These are phyloP conservation scores for Potorous gilbertii DNA, from an alignment of 2,797 vertebrate species.

Conservation along the genomic window DNA sequence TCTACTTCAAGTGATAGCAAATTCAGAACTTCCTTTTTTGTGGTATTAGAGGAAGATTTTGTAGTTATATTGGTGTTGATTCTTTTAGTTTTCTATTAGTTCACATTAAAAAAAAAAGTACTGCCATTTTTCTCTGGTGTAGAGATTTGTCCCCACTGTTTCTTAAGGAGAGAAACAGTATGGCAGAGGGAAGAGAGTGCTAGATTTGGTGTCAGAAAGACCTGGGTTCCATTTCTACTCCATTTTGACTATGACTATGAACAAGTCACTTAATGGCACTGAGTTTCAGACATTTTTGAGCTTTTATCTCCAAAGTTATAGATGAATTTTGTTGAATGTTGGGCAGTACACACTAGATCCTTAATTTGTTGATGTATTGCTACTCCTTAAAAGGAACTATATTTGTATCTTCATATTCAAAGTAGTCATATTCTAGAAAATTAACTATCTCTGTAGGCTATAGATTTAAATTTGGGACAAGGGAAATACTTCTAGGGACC, in stretches of 20 bases:
- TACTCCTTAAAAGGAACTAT: neutral
- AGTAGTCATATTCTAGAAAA: neutral
- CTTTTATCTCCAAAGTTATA: neutral
- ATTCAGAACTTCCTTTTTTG: neutral
- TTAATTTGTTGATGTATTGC: neutral
- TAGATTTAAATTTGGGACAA: neutral
- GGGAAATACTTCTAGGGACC: neutral
- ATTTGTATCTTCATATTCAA: neutral
- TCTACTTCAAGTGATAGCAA: neutral
- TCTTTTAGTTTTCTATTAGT: neutral
- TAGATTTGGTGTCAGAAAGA: rapidly evolving
- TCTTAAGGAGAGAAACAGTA: neutral
- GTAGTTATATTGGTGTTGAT: neutral
- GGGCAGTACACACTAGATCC: neutral
- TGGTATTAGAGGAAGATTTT: neutral
- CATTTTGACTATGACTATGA: neutral
- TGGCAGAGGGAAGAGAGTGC: neutral
- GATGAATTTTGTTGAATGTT: neutral
- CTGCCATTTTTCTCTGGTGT: neutral
- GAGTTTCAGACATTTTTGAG: neutral
- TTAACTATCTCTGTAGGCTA: neutral
- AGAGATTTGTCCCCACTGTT: neutral
- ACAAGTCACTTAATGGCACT: neutral
- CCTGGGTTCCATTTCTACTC: neutral
- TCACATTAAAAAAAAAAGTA: neutral